Evolutionary conservation across 2,113 vertebrate species (phyloP).

Genomic region (Craseonycteris thonglongyai): DNA sequence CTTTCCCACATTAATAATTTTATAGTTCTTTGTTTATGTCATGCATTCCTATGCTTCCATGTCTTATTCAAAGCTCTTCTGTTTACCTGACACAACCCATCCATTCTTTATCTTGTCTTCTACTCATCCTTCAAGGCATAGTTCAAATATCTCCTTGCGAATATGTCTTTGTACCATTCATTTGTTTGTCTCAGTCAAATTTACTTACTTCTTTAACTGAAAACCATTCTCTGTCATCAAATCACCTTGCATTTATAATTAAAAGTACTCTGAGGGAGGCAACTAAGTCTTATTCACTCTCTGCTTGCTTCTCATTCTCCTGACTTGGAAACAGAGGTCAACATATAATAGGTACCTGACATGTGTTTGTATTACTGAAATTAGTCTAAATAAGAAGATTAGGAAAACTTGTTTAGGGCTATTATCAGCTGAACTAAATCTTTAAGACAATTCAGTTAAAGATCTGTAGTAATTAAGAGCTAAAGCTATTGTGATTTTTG

Average conservation of each 20-base stretch:
- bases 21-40: background rate
- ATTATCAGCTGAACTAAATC: constrained; percentile 15
- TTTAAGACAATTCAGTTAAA: background rate
- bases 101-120: background rate
- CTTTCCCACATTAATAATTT: background rate
- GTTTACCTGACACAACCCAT: background rate
- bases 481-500: background rate
- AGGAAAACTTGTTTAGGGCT: background rate
- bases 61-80: background rate
- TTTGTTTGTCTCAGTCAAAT: background rate
- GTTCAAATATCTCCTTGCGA: constrained; percentile 2
- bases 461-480: background rate
- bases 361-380: background rate
- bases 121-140: background rate
- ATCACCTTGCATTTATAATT: background rate
- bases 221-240: background rate
- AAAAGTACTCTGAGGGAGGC: background rate
- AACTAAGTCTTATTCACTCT: background rate
- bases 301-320: background rate
- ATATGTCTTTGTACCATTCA: background rate
- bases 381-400: background rate
- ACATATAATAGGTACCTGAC: background rate
- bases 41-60: background rate
- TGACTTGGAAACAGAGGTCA: background rate
- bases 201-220: background rate